Evolutionary conservation across 2,888 invertebrate genomes (phyloP).

Genomic region (Lithophane semibrunnea): DNA sequence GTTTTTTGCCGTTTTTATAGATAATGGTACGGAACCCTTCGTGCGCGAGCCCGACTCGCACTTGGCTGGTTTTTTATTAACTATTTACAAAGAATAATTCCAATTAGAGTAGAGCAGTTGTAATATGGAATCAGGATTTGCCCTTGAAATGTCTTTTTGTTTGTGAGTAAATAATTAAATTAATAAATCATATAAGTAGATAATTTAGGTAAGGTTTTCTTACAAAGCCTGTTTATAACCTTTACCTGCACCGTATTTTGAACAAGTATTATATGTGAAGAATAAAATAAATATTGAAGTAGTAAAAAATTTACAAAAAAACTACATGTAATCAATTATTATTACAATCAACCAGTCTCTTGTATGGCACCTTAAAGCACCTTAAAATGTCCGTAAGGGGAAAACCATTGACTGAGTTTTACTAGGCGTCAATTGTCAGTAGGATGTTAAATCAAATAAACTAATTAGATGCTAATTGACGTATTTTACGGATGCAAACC

Average conservation of each 20-base stretch:
- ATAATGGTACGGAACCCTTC: no score
- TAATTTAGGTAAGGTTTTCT: background rate
- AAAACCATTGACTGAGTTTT: constrained; percentile 1
- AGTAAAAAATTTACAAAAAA: background rate
- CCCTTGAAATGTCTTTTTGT: background rate
- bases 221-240: background rate
- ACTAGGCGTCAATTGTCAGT: constrained; percentile 28
- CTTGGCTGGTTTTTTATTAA: no score
- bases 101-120: background rate
- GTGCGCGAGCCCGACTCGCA: no score
- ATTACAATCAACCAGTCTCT: background rate
- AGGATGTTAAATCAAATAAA: constrained; percentile 36
- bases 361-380: no score
- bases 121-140: no score
- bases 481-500: constrained; percentile 7
- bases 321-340: background rate
- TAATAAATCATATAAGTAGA: background rate
- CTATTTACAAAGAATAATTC: background rate
- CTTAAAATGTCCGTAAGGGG: background rate
- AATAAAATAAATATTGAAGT: background rate
- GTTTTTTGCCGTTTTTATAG: no score
- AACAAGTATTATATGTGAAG: background rate
- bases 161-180: background rate
- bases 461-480: constrained; percentile 19
- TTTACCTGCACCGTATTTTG: background rate